A percentile compares a stretch with the other conserved stretches of the same genome.
phyloP scores from a whole-genome alignment of 2,888 invertebrate species.

The Caenorhabditis plicata region DNA sequence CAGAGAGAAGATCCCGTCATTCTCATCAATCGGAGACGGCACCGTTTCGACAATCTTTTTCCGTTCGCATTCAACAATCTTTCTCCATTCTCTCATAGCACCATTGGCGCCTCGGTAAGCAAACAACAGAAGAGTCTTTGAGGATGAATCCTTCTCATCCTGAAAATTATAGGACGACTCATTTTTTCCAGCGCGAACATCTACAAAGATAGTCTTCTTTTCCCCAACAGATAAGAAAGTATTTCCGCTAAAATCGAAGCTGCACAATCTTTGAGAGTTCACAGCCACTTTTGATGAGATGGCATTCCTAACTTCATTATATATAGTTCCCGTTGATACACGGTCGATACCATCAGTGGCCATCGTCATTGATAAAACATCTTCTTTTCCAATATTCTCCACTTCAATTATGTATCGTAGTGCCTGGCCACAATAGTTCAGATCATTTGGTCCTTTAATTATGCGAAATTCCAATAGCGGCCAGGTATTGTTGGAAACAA shows the following conservation, averaged over 20 bases:
- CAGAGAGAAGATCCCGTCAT: conserved; percentile 32
- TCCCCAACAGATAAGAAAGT: conserved; percentile 14
- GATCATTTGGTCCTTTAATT: conserved; percentile 15
- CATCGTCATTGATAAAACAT: conserved; percentile 28
- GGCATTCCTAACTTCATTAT: not conserved
- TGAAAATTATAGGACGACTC: too few species aligned
- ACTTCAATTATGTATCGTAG: conserved; percentile 31
- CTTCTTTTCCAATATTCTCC: conserved; percentile 44
- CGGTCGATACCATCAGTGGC: conserved; percentile 45
- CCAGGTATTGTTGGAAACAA: conserved; percentile 39
- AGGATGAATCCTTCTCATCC: too few species aligned
- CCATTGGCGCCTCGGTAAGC: conserved; percentile 41
- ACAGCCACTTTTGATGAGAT: conserved; percentile 7
- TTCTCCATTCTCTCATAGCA: conserved; percentile 42
- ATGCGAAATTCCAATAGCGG: conserved; percentile 49
- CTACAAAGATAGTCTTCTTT: conserved; percentile 26
- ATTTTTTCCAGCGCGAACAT: conserved; percentile 28
- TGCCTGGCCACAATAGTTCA: conserved; percentile 40
- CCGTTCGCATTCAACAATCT: conserved; percentile 26
- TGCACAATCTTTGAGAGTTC: conserved; percentile 13
- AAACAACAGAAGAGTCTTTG: conserved; percentile 37
- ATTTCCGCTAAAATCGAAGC: conserved; percentile 3
- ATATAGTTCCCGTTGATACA: conserved; percentile 16
- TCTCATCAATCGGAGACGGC: too few species aligned
- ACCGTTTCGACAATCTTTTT: conserved; percentile 15